phyloP scores from a whole-genome alignment of 1,140 invertebrate genomes.

The Zaprionus vittiger region DNA sequence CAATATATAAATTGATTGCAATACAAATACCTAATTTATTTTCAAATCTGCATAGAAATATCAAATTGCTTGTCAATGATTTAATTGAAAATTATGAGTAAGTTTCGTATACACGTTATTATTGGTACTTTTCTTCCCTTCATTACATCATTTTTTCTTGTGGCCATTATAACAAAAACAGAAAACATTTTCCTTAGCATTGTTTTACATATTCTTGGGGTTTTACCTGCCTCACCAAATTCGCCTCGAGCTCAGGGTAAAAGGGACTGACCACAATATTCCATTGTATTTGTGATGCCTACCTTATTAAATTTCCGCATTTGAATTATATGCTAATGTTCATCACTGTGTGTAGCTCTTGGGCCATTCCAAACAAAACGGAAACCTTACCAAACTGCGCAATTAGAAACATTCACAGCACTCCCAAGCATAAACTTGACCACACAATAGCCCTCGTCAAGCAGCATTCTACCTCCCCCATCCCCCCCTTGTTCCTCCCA shows the following conservation, averaged over 20 bases:
- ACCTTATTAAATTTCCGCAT: constrained; percentile 29
- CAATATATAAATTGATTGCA: no score
- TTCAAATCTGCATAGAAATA: no score
- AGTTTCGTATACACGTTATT: no score
- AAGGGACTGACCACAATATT: constrained; percentile 2
- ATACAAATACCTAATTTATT: no score
- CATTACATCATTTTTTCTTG: neutral
- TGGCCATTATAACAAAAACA: neutral
- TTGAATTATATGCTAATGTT: constrained; percentile 26
- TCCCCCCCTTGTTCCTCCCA: no score
- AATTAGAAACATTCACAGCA: constrained; percentile 42
- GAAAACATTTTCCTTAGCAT: neutral
- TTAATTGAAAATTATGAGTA: no score
- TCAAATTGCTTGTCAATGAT: no score
- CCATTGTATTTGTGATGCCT: neutral
- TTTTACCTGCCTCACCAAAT: neutral
- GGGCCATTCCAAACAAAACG: constrained; percentile 1
- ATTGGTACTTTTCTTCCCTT: neutral
- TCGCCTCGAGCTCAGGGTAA: neutral
- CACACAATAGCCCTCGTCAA: constrained; percentile 2
- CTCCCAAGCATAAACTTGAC: constrained; percentile 16
- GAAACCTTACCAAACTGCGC: constrained; percentile 16
- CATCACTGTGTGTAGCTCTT: neutral
- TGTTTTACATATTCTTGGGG: neutral
- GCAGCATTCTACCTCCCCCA: neutral